Percentiles rank a stretch among this genome's conserved stretches.
phyloP scores from a whole-genome alignment of 2,113 vertebrate genomes.

The Cololabis saira region DNA sequence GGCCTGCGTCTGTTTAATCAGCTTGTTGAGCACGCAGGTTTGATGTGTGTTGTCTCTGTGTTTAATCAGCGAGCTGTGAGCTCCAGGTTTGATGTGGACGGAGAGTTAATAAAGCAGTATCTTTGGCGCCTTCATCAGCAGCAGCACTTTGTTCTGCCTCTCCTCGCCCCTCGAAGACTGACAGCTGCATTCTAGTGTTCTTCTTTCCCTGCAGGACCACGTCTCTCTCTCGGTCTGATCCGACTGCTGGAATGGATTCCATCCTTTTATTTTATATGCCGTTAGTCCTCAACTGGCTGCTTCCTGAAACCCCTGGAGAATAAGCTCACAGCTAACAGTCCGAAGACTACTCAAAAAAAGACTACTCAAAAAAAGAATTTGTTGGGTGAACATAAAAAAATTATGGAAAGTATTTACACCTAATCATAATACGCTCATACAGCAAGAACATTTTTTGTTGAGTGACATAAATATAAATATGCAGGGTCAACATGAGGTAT shows the following conservation, averaged over 20 bases:
- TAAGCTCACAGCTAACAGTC: too few relatives aligned
- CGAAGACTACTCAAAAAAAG: too few relatives aligned
- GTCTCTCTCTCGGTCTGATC: conserved; percentile 13
- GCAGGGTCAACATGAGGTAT: too few relatives aligned
- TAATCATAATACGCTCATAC: too few relatives aligned
- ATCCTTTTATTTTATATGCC: not conserved
- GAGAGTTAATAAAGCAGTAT: conserved; percentile 82
- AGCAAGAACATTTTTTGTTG: too few relatives aligned
- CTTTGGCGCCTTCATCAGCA: conserved; percentile 78
- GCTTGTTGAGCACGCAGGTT: conserved; percentile 76
- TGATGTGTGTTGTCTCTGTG: conserved; percentile 83
- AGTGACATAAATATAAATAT: too few relatives aligned
- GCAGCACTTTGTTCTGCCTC: conserved; percentile 74
- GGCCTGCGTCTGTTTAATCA: conserved; percentile 78
- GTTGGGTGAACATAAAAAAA: too few relatives aligned
- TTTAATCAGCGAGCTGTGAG: conserved; percentile 77
- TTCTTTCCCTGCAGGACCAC: conserved; percentile 12
- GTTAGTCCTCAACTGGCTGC: not conserved
- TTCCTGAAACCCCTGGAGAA: not conserved
- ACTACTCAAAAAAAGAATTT: too few relatives aligned
- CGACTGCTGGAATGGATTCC: not conserved
- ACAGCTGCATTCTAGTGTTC: conserved; percentile 34
- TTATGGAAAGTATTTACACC: too few relatives aligned
- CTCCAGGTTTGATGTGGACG: conserved; percentile 84
- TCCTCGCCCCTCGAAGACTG: conserved; percentile 49